phyloP scores from a whole-genome alignment of 1,140 invertebrate species.

The Pomacea maculata region DNA sequence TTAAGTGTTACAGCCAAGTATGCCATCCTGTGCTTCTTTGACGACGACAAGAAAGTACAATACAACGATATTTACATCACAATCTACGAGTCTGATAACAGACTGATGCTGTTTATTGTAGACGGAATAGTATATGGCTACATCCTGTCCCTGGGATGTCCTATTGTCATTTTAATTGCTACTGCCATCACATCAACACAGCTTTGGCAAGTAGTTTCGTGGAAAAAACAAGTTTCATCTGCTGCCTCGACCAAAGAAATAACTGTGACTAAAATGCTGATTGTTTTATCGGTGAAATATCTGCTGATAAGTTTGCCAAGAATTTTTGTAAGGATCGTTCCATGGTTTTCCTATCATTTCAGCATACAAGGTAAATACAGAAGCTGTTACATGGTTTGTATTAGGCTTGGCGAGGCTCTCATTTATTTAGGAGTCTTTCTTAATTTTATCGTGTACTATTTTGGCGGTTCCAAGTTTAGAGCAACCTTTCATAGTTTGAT shows the following conservation, averaged over 20 bases:
- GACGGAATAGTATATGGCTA: not conserved
- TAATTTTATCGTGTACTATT: conserved; percentile 11
- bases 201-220: conserved; percentile 1
- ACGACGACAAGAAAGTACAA: not conserved
- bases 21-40: not conserved
- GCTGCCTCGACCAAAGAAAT: not conserved
- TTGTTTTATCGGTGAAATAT: not conserved
- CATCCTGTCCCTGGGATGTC: not conserved
- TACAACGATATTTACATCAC: not conserved
- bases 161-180: not conserved
- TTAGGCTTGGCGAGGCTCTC: not conserved
- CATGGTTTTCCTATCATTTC: not conserved
- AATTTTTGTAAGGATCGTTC: not conserved
- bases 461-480: conserved; percentile 1
- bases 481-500: not conserved
- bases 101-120: not conserved
- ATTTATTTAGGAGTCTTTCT: not conserved
- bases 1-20: not conserved
- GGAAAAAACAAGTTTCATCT: not conserved
- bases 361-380: not conserved
- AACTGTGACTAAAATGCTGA: conserved; percentile 7
- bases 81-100: not conserved
- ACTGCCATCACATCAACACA: not conserved
- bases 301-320: not conserved
- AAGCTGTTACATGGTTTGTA: not conserved